Evolutionary conservation across 2,113 vertebrate species (phyloP).

Genomic region (Rhadina sibilatrix): DNA sequence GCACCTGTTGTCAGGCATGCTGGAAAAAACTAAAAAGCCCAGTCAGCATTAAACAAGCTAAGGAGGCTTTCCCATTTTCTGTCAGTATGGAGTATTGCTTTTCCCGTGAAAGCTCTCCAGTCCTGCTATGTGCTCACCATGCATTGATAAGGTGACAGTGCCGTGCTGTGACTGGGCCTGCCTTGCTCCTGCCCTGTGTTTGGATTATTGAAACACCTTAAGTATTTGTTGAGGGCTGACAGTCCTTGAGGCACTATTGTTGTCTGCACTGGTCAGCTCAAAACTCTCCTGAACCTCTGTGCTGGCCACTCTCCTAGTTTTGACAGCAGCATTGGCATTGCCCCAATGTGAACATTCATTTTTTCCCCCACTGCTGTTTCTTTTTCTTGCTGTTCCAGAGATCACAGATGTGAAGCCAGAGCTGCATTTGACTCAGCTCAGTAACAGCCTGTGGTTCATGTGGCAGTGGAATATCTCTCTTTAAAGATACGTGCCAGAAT

Average conservation of each 20-base stretch:
- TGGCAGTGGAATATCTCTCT: neutral
- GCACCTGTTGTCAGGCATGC: neutral
- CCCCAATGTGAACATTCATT: fast-evolving
- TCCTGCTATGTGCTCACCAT: fast-evolving
- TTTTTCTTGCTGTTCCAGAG: neutral
- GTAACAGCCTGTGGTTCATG: neutral
- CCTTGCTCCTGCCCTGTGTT: neutral
- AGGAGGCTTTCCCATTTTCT: neutral
- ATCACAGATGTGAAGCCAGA: neutral
- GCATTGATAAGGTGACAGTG: fast-evolving
- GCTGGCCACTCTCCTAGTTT: neutral
- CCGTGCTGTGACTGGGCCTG: fast-evolving
- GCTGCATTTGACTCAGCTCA: neutral
- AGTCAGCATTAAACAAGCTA: neutral
- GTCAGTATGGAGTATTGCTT: neutral
- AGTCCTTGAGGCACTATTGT: neutral
- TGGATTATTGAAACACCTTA: fast-evolving
- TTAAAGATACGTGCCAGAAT: neutral
- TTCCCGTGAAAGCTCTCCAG: fast-evolving
- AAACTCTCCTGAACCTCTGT: neutral
- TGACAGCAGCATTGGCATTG: neutral
- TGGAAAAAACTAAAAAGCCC: neutral
- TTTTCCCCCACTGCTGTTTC: neutral
- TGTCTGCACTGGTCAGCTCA: neutral
- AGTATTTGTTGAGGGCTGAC: neutral